Base-by-base conservation (phyloP, 2,888 invertebrate genomes). In the Vanessa cardui region DNA sequence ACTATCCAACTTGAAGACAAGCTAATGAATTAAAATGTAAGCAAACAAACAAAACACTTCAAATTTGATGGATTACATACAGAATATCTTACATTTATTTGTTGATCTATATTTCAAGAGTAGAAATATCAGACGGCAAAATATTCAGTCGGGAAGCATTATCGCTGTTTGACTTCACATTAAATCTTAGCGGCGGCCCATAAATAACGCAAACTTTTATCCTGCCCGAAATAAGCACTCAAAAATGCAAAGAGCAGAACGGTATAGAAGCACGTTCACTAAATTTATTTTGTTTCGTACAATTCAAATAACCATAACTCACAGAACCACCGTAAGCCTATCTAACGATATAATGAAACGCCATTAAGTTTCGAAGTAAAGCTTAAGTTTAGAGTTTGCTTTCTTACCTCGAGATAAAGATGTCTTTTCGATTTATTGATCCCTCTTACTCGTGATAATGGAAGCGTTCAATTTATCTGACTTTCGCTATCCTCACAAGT, bases 291-390 rank as follows among this genome's bases (percentile, higher is more conserved):
- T 92, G 92, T 92, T 92, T 92, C 91, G 87, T 83, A 92, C 92
- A 91, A 92, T 92, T 92, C 92, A 92, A 92, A 92, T 92, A 92
- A 92, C 92, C 92, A 92, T 92, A 92, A 92, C 81, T 92, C 92
- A 92, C 88, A 75, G 79, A 76, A 85, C 79, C 81, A 80, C 82
- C 83, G 79, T 90, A 89, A 91, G 91, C 92, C 90, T 90, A 91
- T 88, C 90, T 91, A 90, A 88, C 90, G 91, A 89, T 90, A 90
- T 92, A 92, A 92, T 92, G 92, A 92, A 92, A 91, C 83, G 83
- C 89, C 85, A 85, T 89, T 90, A 89, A 91, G 85, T 89, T 89
- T 79, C 76, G 77, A 84, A 85, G 84, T 80, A 83, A 81, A 81
- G 84, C 86, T 87, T 89, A 90, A 90, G 87, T 91, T 90, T 83